A percentile compares a stretch with the other conserved stretches of the same genome.
These are phyloP conservation scores for Zeuzera pyrina DNA, from an alignment of 2,888 invertebrate genomes.

Conservation along the genomic window DNA sequence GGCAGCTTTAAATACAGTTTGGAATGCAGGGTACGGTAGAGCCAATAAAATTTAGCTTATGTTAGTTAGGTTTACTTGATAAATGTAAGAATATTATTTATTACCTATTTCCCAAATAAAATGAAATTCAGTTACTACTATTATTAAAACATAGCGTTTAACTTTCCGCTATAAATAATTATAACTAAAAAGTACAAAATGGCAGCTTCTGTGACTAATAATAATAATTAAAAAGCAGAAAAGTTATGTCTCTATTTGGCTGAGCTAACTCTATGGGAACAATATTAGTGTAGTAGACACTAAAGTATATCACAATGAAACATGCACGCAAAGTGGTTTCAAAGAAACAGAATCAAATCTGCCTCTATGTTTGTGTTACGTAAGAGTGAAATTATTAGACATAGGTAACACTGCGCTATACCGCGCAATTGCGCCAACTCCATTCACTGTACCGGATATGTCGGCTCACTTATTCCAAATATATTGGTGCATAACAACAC, in stretches of 20 bases:
- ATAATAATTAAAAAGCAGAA: slow-evolving; percentile 30
- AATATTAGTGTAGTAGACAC: slow-evolving; percentile 51
- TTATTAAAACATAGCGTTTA: slow-evolving; percentile 1
- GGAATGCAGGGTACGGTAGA: too few relatives aligned
- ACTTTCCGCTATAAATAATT: slow-evolving; percentile 12
- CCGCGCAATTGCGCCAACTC: too few relatives aligned
- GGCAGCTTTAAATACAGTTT: too few relatives aligned
- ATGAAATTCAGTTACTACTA: too few relatives aligned
- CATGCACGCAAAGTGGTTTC: slow-evolving; percentile 38
- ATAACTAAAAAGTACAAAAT: slow-evolving; percentile 51
- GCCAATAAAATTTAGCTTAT: slow-evolving; percentile 18
- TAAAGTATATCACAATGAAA: slow-evolving; percentile 31
- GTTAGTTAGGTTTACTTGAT: too few relatives aligned
- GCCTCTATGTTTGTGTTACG: slow-evolving; percentile 22
- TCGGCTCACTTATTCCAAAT: too few relatives aligned
- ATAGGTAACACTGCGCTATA: too few relatives aligned
- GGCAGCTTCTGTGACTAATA: slow-evolving; percentile 51
- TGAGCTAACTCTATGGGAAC: slow-evolving; percentile 69
- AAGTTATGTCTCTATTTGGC: slow-evolving; percentile 37
- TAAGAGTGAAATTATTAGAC: too few relatives aligned
- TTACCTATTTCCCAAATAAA: slow-evolving; percentile 5
- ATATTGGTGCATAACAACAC: too few relatives aligned
- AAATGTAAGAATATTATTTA: too few relatives aligned
- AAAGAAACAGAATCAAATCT: slow-evolving; percentile 20
- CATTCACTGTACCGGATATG: too few relatives aligned